Conservation (phyloP, 2,888 invertebrate species). For the Exocentrus adspersus region DNA sequence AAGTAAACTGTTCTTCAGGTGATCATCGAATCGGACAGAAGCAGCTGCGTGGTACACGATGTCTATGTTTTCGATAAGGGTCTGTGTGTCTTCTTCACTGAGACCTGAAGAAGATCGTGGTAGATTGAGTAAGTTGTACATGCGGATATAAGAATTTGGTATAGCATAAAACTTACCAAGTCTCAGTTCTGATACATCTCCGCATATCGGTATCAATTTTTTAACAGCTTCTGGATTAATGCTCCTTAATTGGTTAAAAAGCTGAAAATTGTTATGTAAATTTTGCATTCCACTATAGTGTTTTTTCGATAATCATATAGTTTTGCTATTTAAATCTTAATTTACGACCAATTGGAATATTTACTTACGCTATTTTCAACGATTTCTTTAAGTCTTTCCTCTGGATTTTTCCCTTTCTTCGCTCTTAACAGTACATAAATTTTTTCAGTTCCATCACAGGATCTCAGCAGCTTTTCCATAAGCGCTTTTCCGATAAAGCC, state of each 20-base stretch:
- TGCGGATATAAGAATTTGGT: too few species aligned
- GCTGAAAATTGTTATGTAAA: slow-evolving; percentile 59
- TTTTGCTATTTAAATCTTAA: too few species aligned
- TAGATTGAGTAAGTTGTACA: too few species aligned
- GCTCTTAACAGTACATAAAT: slow-evolving; percentile 4
- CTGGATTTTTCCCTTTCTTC: slow-evolving; percentile 73
- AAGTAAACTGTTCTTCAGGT: slow-evolving; percentile 71
- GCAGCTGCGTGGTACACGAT: slow-evolving; percentile 84
- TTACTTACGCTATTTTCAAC: slow-evolving; percentile 66
- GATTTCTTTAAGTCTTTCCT: slow-evolving; percentile 72
- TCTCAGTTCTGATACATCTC: slow-evolving; percentile 33
- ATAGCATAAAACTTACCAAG: too few species aligned
- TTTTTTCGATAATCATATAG: too few species aligned
- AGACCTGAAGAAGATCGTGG: slow-evolving; percentile 65
- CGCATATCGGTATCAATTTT: slow-evolving; percentile 37
- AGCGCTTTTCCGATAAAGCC: slow-evolving; percentile 37
- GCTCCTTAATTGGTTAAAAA: slow-evolving; percentile 69
- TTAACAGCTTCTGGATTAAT: slow-evolving; percentile 66
- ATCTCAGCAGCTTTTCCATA: slow-evolving; percentile 35
- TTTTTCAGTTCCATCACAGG: slow-evolving; percentile 8
- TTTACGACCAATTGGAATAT: not conserved
- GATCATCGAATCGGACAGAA: slow-evolving; percentile 86
- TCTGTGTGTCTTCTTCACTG: slow-evolving; percentile 64
- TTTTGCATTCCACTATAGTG: not conserved
- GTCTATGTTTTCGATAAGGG: slow-evolving; percentile 70